These are phyloP conservation scores for Pogonocherus hispidulus DNA, from an alignment of 2,888 invertebrate species.

Conservation along the genomic window DNA sequence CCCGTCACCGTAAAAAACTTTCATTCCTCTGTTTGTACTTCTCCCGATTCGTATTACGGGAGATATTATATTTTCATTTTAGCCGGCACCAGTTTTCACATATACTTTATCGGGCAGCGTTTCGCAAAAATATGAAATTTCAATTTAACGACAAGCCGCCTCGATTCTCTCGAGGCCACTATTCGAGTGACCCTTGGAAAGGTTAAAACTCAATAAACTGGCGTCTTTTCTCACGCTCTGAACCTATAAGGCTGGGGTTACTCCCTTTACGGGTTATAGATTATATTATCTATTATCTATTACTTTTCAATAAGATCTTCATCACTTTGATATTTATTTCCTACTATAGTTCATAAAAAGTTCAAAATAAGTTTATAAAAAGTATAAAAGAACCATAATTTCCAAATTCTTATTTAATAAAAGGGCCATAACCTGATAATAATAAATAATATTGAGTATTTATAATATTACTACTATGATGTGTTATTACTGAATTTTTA, in stretches of 20 bases:
- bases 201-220: constrained; percentile 57
- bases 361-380: too few species aligned
- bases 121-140: constrained; percentile 47
- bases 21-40: constrained; percentile 25
- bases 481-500: too few species aligned
- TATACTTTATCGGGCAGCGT: constrained; percentile 33
- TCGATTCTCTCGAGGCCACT: constrained; percentile 47
- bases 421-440: too few species aligned
- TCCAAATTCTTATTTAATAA: too few species aligned
- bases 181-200: constrained; percentile 52
- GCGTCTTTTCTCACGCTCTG: constrained; percentile 49
- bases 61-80: constrained; percentile 16
- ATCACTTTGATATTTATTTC: too few species aligned
- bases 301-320: constrained; percentile 27
- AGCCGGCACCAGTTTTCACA: constrained; percentile 20
- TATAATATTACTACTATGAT: too few species aligned
- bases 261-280: constrained; percentile 42
- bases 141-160: constrained; percentile 50
- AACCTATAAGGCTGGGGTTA: constrained; percentile 44
- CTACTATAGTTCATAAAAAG: too few species aligned
- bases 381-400: too few species aligned
- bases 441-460: too few species aligned
- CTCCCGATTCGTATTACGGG: constrained; percentile 7
- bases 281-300: constrained; percentile 39
- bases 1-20: constrained; percentile 1